Conservation (phyloP, 37 sponge, comb jelly and placozoan species). For the Eunapius fragilis region DNA sequence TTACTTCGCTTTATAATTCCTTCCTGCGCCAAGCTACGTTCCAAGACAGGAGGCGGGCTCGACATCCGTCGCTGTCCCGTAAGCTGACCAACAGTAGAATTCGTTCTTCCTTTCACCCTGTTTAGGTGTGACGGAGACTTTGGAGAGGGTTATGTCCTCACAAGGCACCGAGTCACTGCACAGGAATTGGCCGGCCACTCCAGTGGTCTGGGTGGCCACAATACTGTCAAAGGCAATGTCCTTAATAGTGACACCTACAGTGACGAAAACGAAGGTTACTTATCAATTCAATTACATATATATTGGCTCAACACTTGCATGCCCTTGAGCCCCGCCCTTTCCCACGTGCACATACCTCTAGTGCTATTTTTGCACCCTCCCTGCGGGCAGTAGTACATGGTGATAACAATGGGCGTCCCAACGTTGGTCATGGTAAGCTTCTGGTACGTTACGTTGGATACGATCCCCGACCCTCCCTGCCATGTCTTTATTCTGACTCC, state of each 20-base stretch:
- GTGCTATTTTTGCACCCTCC: conserved; percentile 10
- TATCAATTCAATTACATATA: too few species aligned
- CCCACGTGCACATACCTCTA: not conserved
- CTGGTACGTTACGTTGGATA: conserved; percentile 5
- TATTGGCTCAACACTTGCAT: not conserved
- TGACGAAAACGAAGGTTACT: not conserved
- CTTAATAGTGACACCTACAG: conserved; percentile 10
- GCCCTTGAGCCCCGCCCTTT: not conserved
- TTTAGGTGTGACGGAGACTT: not conserved
- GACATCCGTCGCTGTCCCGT: conserved; percentile 4
- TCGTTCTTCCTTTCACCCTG: not conserved
- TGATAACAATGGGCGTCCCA: conserved; percentile 1
- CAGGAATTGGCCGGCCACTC: conserved; percentile 9
- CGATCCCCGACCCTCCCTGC: conserved; percentile 29
- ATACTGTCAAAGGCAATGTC: not conserved
- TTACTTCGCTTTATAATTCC: too few species aligned
- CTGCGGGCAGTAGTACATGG: conserved; percentile 25
- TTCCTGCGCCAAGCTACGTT: not conserved
- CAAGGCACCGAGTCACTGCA: conserved; percentile 30
- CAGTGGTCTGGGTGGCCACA: conserved; percentile 3
- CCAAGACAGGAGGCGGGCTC: conserved; percentile 15
- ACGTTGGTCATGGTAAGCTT: conserved; percentile 11
- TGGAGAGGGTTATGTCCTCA: not conserved
- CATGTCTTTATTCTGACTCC: conserved; percentile 22
- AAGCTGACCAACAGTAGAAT: conserved; percentile 15